phyloP scores from a whole-genome alignment of 2,888 invertebrate genomes.

The Pandemis corylana region DNA sequence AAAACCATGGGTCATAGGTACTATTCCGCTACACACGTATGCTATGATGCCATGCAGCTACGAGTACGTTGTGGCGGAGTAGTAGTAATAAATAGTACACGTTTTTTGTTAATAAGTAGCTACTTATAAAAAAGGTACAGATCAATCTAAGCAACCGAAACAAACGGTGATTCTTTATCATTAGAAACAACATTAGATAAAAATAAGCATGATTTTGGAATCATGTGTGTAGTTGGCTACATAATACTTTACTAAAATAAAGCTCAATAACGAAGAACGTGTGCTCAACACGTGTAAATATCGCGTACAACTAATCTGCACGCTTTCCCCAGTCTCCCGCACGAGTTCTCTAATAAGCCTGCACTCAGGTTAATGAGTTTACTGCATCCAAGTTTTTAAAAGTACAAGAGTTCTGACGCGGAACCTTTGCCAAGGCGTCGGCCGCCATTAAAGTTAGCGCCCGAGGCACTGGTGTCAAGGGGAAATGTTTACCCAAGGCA shows the following conservation, averaged over 20 bases:
- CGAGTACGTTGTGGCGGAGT: too few species aligned
- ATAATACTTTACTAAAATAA: not conserved
- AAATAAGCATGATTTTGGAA: too few species aligned
- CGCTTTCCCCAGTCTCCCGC: constrained; percentile 22
- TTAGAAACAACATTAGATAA: too few species aligned
- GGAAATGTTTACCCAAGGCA: constrained; percentile 37
- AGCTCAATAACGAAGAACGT: not conserved
- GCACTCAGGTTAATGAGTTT: constrained; percentile 80
- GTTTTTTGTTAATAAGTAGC: too few species aligned
- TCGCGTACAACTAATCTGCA: constrained; percentile 7
- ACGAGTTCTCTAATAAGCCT: constrained; percentile 71
- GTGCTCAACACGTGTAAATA: not conserved
- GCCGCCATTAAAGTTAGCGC: constrained; percentile 67
- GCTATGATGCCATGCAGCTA: too few species aligned
- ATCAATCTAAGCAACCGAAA: too few species aligned
- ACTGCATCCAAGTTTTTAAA: constrained; percentile 78
- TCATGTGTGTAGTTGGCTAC: too few species aligned
- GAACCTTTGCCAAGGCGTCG: constrained; percentile 61
- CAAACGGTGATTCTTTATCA: too few species aligned
- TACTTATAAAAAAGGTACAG: too few species aligned
- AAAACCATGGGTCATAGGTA: too few species aligned
- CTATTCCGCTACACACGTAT: too few species aligned
- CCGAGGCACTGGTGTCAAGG: constrained; percentile 50
- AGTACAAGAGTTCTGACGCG: constrained; percentile 69
- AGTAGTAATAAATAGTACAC: too few species aligned